Conservation (phyloP, 2,797 vertebrate species). For the Sebastes hopkinsi region DNA sequence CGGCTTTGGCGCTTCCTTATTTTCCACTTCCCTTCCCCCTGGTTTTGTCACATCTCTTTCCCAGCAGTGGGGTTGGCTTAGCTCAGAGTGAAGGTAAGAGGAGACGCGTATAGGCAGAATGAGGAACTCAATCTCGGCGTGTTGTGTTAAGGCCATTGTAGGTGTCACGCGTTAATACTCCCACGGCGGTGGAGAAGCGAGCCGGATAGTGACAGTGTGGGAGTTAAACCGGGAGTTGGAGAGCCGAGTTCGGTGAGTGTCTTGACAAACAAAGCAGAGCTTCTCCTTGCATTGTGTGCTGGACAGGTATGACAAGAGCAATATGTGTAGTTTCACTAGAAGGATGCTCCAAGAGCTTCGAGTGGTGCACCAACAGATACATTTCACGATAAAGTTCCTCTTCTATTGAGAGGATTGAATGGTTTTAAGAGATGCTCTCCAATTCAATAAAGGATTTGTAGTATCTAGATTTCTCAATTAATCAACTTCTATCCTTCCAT, state of each 20-base stretch:
- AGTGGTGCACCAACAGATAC: constrained; percentile 24
- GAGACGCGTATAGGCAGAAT: constrained; percentile 68
- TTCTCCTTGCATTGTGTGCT: constrained; percentile 55
- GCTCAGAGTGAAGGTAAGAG: constrained; percentile 80
- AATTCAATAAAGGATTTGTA: not conserved
- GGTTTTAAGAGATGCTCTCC: not conserved
- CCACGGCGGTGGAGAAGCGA: constrained; percentile 58
- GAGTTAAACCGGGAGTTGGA: constrained; percentile 71
- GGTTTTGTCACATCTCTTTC: constrained; percentile 82
- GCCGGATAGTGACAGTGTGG: constrained; percentile 75
- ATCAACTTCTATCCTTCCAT: not conserved
- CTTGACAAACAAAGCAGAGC: constrained; percentile 76
- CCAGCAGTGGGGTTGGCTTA: constrained; percentile 77
- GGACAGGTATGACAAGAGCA: constrained; percentile 74
- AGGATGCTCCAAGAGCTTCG: constrained; percentile 22
- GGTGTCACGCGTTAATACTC: constrained; percentile 75
- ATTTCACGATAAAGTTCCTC: constrained; percentile 27
- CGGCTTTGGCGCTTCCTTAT: constrained; percentile 77
- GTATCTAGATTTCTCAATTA: not conserved
- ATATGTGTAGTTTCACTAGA: constrained; percentile 43
- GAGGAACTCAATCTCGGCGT: constrained; percentile 80
- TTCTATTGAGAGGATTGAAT: not conserved
- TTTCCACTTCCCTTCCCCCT: constrained; percentile 72
- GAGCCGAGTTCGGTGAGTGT: constrained; percentile 68
- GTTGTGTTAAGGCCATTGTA: constrained; percentile 75